phyloP scores from a whole-genome alignment of 2,113 vertebrate species.

The Paedocypris sp. region DNA sequence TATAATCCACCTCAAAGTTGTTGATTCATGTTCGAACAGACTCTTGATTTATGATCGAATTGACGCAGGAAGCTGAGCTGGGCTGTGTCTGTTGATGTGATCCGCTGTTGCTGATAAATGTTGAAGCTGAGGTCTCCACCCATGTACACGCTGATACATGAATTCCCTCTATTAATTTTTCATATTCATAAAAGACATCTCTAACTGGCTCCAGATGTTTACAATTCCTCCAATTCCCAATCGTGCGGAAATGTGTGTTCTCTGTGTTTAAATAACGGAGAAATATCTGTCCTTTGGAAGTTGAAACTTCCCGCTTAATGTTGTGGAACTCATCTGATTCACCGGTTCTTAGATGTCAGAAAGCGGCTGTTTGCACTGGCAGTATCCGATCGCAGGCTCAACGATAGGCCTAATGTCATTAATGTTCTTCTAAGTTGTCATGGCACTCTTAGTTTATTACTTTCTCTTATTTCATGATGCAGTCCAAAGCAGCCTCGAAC shows the following conservation, averaged over 20 bases:
- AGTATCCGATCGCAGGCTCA: conserved; percentile 1
- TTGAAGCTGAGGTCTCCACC: background rate
- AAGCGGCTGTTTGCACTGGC: background rate
- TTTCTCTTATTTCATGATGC: conserved; percentile 13
- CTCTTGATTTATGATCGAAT: conserved; percentile 24
- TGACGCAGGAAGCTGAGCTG: background rate
- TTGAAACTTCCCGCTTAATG: background rate
- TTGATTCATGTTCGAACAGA: background rate
- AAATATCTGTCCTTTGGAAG: background rate
- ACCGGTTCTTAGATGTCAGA: conserved; percentile 7
- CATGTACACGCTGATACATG: background rate
- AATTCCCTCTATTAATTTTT: background rate
- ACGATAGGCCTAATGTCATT: conserved; percentile 16
- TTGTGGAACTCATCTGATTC: background rate
- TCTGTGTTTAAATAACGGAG: background rate
- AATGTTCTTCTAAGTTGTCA: conserved; percentile 14
- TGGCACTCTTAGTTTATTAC: conserved; percentile 20
- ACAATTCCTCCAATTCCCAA: background rate
- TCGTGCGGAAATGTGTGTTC: background rate
- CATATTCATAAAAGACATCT: background rate
- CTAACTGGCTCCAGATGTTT: background rate
- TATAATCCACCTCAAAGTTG: conserved; percentile 5
- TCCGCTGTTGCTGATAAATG: conserved; percentile 5
- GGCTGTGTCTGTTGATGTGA: background rate
- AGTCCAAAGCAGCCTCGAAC: conserved; percentile 2